Evolutionary conservation across 2,113 vertebrate genomes (phyloP).

Genomic region (Pampusana beccarii): DNA sequence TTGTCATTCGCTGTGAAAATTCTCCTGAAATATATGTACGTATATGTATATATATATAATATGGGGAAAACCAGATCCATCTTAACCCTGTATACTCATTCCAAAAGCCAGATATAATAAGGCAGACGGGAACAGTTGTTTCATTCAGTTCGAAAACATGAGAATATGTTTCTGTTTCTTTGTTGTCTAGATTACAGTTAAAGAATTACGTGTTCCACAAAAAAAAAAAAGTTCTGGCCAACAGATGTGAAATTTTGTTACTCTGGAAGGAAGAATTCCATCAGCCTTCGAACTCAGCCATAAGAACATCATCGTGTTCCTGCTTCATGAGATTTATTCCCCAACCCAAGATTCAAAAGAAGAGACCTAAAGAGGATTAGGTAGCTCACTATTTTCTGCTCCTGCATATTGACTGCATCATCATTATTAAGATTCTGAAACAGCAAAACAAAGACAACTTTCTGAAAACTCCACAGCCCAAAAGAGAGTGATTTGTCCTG

Average conservation of each 20-base stretch:
- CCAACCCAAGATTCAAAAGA: not conserved
- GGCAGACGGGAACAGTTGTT: not conserved
- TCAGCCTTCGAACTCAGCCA: rapidly evolving
- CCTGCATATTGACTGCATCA: not conserved
- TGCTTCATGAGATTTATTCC: not conserved
- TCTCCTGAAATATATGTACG: not conserved
- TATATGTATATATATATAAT: no score
- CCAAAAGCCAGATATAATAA: not conserved
- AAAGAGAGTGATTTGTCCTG: not conserved
- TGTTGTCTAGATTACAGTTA: not conserved
- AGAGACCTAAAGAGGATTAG: not conserved
- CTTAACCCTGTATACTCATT: no score
- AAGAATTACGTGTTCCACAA: not conserved
- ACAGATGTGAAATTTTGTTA: not conserved
- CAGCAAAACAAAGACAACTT: not conserved
- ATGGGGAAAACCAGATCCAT: not conserved
- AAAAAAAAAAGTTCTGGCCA: not conserved
- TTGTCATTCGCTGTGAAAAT: not conserved
- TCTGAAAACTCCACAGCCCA: not conserved
- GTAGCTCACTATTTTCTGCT: not conserved
- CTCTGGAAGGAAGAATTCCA: not conserved
- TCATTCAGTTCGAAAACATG: not conserved
- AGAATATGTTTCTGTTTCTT: not conserved
- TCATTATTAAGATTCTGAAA: not conserved
- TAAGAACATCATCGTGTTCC: not conserved